Evolutionary conservation across 2,797 vertebrate species (phyloP).

Genomic region (Ctenopoma kingsleyae): DNA sequence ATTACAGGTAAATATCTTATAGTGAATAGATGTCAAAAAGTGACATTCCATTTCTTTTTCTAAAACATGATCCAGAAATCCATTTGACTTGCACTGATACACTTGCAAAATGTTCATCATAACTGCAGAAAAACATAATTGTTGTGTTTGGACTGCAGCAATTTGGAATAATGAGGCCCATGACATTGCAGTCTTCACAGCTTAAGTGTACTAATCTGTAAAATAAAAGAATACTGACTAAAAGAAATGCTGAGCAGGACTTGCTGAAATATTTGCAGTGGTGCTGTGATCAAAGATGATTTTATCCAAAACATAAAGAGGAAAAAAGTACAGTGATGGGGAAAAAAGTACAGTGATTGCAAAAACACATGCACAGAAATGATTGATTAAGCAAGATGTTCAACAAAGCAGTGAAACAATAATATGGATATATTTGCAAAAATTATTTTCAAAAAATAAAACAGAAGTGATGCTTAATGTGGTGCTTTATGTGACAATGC

Average conservation of each 20-base stretch:
- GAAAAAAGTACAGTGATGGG: too few species aligned
- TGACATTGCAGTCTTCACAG: conserved; percentile 29
- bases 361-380: background rate
- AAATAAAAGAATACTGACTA: too few species aligned
- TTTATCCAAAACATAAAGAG: conserved; percentile 3
- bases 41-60: background rate
- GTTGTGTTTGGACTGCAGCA: conserved; percentile 15
- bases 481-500: too few species aligned
- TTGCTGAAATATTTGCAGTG: conserved; percentile 25
- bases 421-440: background rate
- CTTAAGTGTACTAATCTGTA: conserved; percentile 1
- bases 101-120: conserved; percentile 16
- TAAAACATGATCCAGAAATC: conserved; percentile 1
- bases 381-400: background rate
- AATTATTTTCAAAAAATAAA: background rate
- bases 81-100: conserved; percentile 21
- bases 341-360: too few species aligned
- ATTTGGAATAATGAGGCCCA: conserved; percentile 16
- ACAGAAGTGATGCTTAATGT: background rate
- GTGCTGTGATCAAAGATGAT: background rate
- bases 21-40: background rate
- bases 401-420: background rate
- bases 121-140: conserved; percentile 18
- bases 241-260: conserved; percentile 11
- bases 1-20: conserved; percentile 91